These are phyloP conservation scores for Cyrtonyx montezumae DNA, from an alignment of 2,113 vertebrate species.

Conservation along the genomic window DNA sequence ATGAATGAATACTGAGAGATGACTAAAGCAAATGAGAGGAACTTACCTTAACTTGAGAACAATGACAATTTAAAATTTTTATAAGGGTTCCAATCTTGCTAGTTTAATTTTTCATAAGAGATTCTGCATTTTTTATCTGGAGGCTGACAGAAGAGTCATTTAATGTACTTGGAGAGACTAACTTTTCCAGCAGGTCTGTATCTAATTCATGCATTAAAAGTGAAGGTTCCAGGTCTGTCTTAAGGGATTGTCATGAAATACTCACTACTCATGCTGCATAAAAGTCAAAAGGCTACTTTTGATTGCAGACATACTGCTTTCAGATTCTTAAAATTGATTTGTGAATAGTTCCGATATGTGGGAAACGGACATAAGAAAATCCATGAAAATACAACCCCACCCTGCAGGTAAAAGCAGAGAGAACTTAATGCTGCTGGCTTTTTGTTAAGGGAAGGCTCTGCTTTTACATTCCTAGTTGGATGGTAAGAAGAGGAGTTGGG, in stretches of 20 bases:
- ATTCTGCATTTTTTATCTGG: constrained; percentile 48
- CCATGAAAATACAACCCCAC: neutral
- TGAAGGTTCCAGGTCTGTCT: neutral
- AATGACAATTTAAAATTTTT: constrained; percentile 44
- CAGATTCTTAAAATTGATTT: neutral
- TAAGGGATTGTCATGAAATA: neutral
- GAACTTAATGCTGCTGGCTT: neutral
- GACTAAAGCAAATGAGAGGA: neutral
- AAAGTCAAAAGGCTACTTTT: neutral
- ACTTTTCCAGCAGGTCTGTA: neutral
- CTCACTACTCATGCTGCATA: neutral
- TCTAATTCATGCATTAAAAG: neutral
- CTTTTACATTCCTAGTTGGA: neutral
- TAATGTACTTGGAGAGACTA: neutral
- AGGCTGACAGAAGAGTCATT: neutral
- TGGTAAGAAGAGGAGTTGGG: neutral
- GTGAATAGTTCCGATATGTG: neutral
- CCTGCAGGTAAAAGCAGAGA: neutral
- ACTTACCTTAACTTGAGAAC: constrained; percentile 27
- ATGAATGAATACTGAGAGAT: constrained; percentile 10
- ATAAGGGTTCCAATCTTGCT: neutral
- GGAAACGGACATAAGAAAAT: neutral
- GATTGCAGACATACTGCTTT: neutral
- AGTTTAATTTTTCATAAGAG: constrained; percentile 54
- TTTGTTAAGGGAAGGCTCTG: neutral